Conservation (phyloP, 2,113 vertebrate species). For the Zosterops borbonicus region DNA sequence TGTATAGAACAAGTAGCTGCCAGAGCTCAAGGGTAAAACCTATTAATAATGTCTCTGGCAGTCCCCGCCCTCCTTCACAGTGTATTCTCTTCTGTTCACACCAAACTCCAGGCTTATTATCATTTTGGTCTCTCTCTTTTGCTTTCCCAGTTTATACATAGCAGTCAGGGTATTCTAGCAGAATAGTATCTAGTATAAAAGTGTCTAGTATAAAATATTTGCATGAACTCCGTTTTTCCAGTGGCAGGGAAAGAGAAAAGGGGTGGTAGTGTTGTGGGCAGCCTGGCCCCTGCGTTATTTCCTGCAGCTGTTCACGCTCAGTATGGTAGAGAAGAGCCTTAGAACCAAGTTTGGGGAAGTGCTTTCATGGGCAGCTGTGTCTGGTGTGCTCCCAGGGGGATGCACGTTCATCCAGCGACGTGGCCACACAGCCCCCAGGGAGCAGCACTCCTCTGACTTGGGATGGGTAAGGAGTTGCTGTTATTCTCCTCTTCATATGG, state of each 20-base stretch:
- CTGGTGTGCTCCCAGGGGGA: background rate
- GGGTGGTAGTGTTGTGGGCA: background rate
- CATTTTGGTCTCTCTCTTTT: conserved; percentile 1
- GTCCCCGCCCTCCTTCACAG: conserved; percentile 14
- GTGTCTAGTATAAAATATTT: background rate
- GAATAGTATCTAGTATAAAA: background rate
- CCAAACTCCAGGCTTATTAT: background rate
- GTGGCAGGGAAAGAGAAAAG: background rate
- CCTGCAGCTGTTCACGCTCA: background rate
- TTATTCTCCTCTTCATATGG: background rate
- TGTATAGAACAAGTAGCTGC: conserved; percentile 58
- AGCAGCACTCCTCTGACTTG: background rate
- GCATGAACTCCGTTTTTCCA: background rate
- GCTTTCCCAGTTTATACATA: background rate
- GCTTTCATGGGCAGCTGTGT: background rate
- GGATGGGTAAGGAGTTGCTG: background rate
- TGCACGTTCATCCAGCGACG: fast-evolving
- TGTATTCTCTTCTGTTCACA: conserved; percentile 44
- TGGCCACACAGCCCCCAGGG: fast-evolving
- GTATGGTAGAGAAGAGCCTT: background rate
- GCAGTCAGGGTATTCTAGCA: background rate
- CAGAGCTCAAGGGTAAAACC: conserved; percentile 63
- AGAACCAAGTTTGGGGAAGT: background rate
- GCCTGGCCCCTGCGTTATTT: background rate
- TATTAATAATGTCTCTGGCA: conserved; percentile 55